Conservation (phyloP, 2,113 vertebrate species). For the Elephas maximus region DNA sequence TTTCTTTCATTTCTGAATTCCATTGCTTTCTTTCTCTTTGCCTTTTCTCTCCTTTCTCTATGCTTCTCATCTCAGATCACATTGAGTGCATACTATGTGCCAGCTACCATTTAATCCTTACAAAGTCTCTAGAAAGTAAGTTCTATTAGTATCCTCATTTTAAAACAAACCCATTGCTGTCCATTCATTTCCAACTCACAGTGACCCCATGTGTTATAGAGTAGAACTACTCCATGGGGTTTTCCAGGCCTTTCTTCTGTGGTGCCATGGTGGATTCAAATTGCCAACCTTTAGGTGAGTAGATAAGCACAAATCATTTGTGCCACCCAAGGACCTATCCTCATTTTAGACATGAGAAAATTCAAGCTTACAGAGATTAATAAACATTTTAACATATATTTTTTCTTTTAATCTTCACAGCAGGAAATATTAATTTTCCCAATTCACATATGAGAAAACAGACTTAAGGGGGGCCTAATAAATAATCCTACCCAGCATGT, state of each 20-base stretch:
- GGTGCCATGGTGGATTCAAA: no score
- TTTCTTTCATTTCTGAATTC: not conserved
- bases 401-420: conserved; percentile 34
- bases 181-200: no score
- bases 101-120: not conserved
- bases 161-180: no score
- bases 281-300: no score
- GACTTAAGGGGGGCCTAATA: not conserved
- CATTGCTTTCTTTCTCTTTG: not conserved
- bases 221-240: no score
- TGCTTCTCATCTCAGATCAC: not conserved
- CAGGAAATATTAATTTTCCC: not conserved
- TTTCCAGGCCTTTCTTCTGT: no score
- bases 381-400: not conserved
- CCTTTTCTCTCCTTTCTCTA: not conserved
- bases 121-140: not conserved
- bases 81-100: not conserved
- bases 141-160: not conserved
- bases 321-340: no score
- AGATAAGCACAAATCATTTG: no score
- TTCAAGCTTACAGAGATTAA: not conserved
- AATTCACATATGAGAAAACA: conserved; percentile 10
- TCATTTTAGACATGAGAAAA: no score
- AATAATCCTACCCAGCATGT: not conserved
- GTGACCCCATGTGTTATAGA: no score